Base-by-base conservation (phyloP, 37 sponge, comb jelly and placozoan genomes). In the Amphimedon queenslandica region DNA sequence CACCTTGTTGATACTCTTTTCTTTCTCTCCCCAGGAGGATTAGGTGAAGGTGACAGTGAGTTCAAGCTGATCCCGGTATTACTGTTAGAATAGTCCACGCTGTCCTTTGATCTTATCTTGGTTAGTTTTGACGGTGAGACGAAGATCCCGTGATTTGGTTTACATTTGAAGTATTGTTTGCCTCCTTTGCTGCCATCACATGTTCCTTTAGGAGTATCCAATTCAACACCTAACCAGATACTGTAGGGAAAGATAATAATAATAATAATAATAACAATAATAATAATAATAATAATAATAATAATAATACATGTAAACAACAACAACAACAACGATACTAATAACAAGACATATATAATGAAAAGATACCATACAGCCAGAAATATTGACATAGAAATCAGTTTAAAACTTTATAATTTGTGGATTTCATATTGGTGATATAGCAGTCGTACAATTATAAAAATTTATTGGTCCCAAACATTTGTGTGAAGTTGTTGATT, bases 181-280 rank as follows among this genome's bases (percentile, higher is more conserved):
- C 95, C 92, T 58, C 85, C 76, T 51, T 72, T 77, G 24, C 84
- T 81, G 6, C 98, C 98, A 74, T 94, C 83, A 65, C 86, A 79
- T 70, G 91, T 94, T 20, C 98, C 98, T 29, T 72, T 34, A 21
- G 90, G 72, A 25, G 73, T 64, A 57, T 97, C 92, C 36, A 91
- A 37, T 80, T 97, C 95, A 40, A 97, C 83, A 16, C 98, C 98
- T 30, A 83, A 68, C 95, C 92, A 97, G 37, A 76, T 67, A 37
- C 88, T 85, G 55, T 11, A 28, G 25, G 21, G 11, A 37, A 2
- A 30, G 56, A 41, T 39, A 33, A 57, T 67, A 21, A 37, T 37
- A 3, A 4, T 25, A 28, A 27, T 42, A 36, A n/a, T 66, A 3
- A 2, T n/a, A 2, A 33, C 16, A 37, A 18, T 2, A 29, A 55